Base-by-base conservation (phyloP, 2,113 vertebrate genomes). In the Siphamia tubifer region DNA sequence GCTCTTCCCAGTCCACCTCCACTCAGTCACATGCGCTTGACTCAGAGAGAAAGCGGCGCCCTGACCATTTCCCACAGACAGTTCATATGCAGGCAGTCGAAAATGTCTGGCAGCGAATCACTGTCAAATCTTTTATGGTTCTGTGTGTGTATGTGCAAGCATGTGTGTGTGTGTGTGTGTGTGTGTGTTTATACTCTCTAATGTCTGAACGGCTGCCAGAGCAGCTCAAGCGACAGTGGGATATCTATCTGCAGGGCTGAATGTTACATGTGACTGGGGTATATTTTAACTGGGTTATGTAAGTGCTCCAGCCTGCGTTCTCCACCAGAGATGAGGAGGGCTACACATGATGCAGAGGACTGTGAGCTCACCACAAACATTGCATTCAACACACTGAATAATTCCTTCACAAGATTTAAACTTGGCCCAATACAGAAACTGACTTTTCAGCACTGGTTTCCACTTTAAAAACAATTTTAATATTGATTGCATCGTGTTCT, bases 241-340 rank as follows among this genome's bases (percentile, higher is more conserved):
- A 85, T 88, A 87, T 91, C 90, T 89, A 83, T 88, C 87, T 77
- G 82, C 88, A 63, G 88, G 87, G 84, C 87, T 87, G 90, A 91
- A 79, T 58, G 79, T 65, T 89, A 87, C 92, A 93, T 93, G 92
- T 93, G 92, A 93, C 90, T 79, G 68, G 84, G 84, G 87, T 92
- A 84, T 89, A 89, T 91, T 92, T 93, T 91, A 92, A 91, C 83
- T 82, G 81, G 82, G 88, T 93, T 93, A 93, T 91, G 90, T 93
- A 93, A 93, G 90, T 47, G 78, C 84, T 90, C 80, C 81, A 87
- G 86, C 79, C 70, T 89, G 84, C 74, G 25, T 78, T 86, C 77
- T 81, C 70, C 81, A 81, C 57, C 79, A 88, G 89, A 83, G 79
- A 90, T 79, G 85, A 88, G 82, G 54, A 81, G 65, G 78, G 70